Base-by-base conservation (phyloP, 2,888 invertebrate species). In the Conistra vaccinii region DNA sequence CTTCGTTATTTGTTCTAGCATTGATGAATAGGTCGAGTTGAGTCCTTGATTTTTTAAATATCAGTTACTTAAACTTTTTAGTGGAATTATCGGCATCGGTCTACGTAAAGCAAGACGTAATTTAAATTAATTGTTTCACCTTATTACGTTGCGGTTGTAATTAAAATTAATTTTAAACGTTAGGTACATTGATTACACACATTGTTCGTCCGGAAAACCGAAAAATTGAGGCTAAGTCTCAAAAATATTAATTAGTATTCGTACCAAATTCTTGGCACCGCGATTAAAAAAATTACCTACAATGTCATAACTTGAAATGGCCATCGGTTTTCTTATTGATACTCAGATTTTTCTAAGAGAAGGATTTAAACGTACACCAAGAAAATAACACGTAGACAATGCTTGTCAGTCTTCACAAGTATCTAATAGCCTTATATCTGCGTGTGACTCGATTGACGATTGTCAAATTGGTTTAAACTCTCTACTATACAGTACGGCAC, bases 1-100 rank as follows among this genome's bases (percentile, higher is more conserved):
- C n/a, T 57, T 35, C 67, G 57, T 48, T 70, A 62, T 78, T 83
- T 69, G 55, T 57, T 69, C 0, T 51, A 45, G 20, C 61, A 53
- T 70, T 83, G 66, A 70, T 3, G 65, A 26, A 20, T 14, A 78
- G 53, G 39, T 55, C 5, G 23, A 57, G 48, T 55, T 17, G 17
- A 61, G 42, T 58, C 55, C 73, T 67, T 81, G 48, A 32, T 58
- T 76, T 62, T 39, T 35, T 14, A 6, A n/a, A 53, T n/a, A 53
- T 53, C n/a, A n/a, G n/a, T 12, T n/a, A 2, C 20, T 20, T 26
- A 14, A n/a, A n/a, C n/a, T 0, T 29, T 45, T 20, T 29, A 42
- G 29, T n/a, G 4, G 6, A 3, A 12, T 29, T 73, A 7, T n/a
- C 12, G 1, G 29, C 26, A 48, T 26, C 2, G 17, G 23, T 48